These are phyloP conservation scores for Spialia ferax DNA, from an alignment of 2,888 invertebrate genomes.

Conservation along the genomic window DNA sequence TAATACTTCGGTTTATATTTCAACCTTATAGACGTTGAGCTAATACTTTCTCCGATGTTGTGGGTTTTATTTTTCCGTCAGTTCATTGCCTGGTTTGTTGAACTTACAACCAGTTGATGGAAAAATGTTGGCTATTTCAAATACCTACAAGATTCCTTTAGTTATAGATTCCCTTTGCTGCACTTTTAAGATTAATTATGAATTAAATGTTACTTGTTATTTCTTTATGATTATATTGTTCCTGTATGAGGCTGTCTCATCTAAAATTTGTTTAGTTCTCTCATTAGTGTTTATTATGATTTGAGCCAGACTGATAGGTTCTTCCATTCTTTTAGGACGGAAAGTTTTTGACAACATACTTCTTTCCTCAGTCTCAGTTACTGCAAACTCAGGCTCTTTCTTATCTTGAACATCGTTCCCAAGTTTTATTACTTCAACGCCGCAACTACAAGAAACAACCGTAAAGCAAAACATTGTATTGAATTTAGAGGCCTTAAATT, in stretches of 20 bases:
- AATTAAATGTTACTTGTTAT: too few relatives aligned
- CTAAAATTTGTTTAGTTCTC: too few relatives aligned
- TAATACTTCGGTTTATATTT: not conserved
- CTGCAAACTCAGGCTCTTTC: too few relatives aligned
- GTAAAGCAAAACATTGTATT: constrained; percentile 29
- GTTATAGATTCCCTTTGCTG: not conserved
- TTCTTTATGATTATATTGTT: too few relatives aligned
- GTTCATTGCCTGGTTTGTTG: constrained; percentile 16
- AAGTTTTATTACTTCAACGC: constrained; percentile 20
- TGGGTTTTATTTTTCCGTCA: constrained; percentile 19
- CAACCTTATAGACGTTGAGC: constrained; percentile 21
- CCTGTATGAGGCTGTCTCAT: too few relatives aligned
- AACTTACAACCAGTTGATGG: constrained; percentile 10
- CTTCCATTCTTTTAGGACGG: too few relatives aligned
- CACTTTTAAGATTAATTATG: too few relatives aligned
- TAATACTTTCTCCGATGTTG: constrained; percentile 4
- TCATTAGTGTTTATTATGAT: too few relatives aligned
- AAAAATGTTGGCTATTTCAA: not conserved
- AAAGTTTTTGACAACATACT: too few relatives aligned
- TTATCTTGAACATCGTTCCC: constrained; percentile 12
- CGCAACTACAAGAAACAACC: constrained; percentile 15
- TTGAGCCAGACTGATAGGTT: too few relatives aligned
- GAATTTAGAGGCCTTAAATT: constrained; percentile 30
- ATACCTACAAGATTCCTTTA: not conserved
- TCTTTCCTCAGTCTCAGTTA: too few relatives aligned